Evolutionary conservation across 2,888 invertebrate genomes (phyloP).

Genomic region (Epinotia demarniana): DNA sequence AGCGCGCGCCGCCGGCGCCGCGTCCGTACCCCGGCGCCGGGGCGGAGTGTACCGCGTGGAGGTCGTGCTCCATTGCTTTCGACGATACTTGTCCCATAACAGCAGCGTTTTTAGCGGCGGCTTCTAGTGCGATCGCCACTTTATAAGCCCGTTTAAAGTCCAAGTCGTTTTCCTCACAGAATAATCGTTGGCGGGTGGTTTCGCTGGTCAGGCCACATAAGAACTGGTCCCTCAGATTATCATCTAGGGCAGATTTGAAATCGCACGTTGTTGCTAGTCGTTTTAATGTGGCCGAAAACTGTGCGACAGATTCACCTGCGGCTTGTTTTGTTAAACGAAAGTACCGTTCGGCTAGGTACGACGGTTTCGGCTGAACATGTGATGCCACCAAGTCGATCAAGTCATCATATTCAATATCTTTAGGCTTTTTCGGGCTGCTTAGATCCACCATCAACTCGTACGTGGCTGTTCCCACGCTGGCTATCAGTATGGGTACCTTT

Average conservation of each 20-base stretch:
- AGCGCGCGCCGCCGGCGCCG: background rate
- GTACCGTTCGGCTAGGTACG: constrained; percentile 2
- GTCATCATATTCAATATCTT: background rate
- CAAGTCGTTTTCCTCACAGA: no score
- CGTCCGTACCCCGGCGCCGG: background rate
- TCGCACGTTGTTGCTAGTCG: background rate
- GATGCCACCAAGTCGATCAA: background rate
- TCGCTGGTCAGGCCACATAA: no score
- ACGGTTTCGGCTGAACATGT: constrained; percentile 26
- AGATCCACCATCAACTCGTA: constrained; percentile 27
- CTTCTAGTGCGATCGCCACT: background rate
- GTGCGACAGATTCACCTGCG: constrained; percentile 13
- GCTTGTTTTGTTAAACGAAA: constrained; percentile 3
- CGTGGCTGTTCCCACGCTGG: constrained; percentile 10
- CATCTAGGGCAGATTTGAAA: background rate
- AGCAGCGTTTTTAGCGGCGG: background rate
- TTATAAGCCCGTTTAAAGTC: background rate
- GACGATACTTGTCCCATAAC: background rate
- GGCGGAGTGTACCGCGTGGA: background rate
- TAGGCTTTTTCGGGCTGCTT: constrained; percentile 13
- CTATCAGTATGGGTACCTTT: constrained; percentile 16
- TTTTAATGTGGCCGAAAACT: background rate
- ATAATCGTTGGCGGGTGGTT: no score
- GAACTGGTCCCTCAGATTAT: no score
- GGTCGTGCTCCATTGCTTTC: background rate